Percentiles rank a stretch among this genome's conserved stretches.
Conservation (phyloP, 1,140 invertebrate genomes). For the Lepidotrigona ventralis region DNA sequence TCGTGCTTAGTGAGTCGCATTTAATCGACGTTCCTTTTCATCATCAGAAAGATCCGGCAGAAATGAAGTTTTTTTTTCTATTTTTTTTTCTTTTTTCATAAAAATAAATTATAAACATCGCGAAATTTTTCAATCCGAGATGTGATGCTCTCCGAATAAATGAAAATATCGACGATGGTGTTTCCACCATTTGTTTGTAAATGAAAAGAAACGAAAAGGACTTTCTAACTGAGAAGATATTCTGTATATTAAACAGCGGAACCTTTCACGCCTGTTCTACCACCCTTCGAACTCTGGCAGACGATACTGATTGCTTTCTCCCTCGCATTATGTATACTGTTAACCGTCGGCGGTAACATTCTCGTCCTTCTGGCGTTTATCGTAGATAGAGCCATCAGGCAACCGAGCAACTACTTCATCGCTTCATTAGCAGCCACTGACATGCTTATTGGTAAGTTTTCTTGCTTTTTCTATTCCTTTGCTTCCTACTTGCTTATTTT, state of each 20-base stretch:
- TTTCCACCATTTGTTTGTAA: not conserved
- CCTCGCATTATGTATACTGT: conserved; percentile 92
- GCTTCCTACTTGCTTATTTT: not conserved
- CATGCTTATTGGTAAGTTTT: conserved; percentile 94
- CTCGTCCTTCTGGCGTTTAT: conserved; percentile 98
- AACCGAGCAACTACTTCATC: conserved; percentile 99
- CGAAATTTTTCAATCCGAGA: too few species aligned
- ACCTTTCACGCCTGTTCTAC: conserved; percentile 81
- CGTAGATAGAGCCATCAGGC: conserved; percentile 97
- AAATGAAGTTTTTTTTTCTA: not conserved
- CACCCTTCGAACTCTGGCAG: conserved; percentile 94
- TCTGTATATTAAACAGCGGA: conserved; percentile 51
- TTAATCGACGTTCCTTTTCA: not conserved
- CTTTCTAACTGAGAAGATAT: conserved; percentile 1
- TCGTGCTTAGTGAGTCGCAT: not conserved
- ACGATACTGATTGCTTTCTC: conserved; percentile 95
- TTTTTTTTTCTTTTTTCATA: not conserved
- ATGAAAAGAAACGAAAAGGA: not conserved
- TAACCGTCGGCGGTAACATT: conserved; percentile 97
- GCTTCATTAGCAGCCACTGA: conserved; percentile 98
- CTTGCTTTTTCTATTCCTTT: not conserved
- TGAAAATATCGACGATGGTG: too few species aligned
- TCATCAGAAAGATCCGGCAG: not conserved
- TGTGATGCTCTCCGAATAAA: too few species aligned
- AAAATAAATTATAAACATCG: not conserved